Percentiles rank a stretch among this genome's conserved stretches.
These are phyloP conservation scores for Odocoileus hemionus DNA, from an alignment of 2,113 vertebrate genomes.

Conservation along the genomic window DNA sequence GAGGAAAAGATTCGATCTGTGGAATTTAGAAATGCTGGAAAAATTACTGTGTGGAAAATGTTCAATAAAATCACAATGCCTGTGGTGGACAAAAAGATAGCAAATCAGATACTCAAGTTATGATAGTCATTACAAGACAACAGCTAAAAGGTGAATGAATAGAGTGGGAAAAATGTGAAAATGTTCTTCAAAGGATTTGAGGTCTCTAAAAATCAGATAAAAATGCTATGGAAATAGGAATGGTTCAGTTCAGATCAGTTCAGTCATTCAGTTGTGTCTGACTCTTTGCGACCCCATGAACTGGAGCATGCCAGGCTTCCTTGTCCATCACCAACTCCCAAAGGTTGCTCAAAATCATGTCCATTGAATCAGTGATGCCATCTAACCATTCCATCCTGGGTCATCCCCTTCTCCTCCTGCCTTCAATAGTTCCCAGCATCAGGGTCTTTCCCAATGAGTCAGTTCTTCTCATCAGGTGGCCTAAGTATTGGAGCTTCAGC, in stretches of 20 bases:
- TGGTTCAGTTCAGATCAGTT: background rate
- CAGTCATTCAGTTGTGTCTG: background rate
- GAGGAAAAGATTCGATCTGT: background rate
- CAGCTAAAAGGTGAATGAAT: background rate
- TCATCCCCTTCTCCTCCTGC: background rate
- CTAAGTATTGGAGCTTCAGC: too few relatives aligned
- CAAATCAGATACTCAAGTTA: background rate
- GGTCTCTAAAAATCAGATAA: background rate
- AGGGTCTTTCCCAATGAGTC: background rate
- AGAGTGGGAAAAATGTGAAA: background rate
- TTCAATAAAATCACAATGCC: background rate
- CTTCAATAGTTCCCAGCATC: too few relatives aligned
- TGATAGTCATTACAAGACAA: background rate
- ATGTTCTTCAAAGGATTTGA: background rate
- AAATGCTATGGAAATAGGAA: background rate
- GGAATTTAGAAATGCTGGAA: background rate
- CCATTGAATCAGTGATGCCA: background rate
- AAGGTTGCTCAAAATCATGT: background rate
- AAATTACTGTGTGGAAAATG: background rate
- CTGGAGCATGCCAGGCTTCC: background rate
- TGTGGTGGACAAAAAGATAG: background rate
- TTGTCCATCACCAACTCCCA: background rate
- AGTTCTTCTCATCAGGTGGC: too few relatives aligned
- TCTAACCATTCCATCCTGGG: background rate
- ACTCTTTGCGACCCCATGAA: too few relatives aligned